Evolutionary conservation across 1,140 invertebrate species (phyloP).

Genomic region (Hycleus cichorii): DNA sequence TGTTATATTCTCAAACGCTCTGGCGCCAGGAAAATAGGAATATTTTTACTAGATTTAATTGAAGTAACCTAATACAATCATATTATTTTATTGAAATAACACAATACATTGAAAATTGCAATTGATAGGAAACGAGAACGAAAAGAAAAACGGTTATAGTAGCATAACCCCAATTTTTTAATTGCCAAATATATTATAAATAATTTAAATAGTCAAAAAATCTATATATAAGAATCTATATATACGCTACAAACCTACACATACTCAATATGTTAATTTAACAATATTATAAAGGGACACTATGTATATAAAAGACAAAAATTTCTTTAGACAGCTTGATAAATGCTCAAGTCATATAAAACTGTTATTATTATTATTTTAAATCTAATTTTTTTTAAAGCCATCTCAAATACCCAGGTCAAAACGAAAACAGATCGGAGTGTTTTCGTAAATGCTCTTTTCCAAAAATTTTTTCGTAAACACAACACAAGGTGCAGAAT

Average conservation of each 20-base stretch:
- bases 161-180: too few species aligned
- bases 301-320: too few species aligned
- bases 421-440: conserved; percentile 44
- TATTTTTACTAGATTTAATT: too few species aligned
- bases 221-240: not conserved
- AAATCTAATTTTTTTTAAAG: not conserved
- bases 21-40: too few species aligned
- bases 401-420: not conserved
- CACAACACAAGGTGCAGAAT: conserved; percentile 55
- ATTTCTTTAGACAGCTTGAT: conserved; percentile 5
- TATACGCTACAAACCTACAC: conserved; percentile 7
- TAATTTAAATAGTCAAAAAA: conserved; percentile 9
- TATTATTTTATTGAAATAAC: too few species aligned
- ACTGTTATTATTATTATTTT: not conserved
- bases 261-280: not conserved
- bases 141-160: too few species aligned
- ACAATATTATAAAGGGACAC: too few species aligned
- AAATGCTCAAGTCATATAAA: conserved; percentile 7
- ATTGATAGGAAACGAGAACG: too few species aligned
- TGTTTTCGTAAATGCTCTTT: conserved; percentile 64
- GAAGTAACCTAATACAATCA: too few species aligned
- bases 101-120: too few species aligned
- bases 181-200: not conserved
- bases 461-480: conserved; percentile 59
- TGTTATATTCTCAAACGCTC: too few species aligned